Evolutionary conservation across 2,113 vertebrate genomes (phyloP).

Genomic region (Rhabdornis inornatus): DNA sequence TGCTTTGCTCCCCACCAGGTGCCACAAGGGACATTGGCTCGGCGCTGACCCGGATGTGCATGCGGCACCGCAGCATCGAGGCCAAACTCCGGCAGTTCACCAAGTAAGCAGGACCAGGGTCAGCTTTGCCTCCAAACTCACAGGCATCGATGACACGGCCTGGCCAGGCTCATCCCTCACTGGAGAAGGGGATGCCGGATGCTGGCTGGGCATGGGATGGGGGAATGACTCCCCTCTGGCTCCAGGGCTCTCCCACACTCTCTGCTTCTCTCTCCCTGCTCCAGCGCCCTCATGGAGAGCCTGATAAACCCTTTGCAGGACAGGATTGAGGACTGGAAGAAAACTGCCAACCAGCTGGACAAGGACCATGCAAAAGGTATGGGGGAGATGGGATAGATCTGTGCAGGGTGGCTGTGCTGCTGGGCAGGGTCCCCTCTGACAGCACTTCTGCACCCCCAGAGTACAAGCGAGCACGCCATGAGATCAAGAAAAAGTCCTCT

Average conservation of each 20-base stretch:
- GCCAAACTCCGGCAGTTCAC: constrained; percentile 97
- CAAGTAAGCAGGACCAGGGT: constrained; percentile 75
- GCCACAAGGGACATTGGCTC: constrained; percentile 96
- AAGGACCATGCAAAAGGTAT: constrained; percentile 95
- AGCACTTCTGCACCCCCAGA: constrained; percentile 72
- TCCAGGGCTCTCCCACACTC: rapidly evolving
- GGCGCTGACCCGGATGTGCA: constrained; percentile 96
- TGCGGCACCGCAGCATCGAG: constrained; percentile 98
- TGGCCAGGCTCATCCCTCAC: not conserved
- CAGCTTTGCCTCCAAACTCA: not conserved
- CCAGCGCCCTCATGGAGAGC: constrained; percentile 89
- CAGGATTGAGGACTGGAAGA: constrained; percentile 97
- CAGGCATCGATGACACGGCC: rapidly evolving
- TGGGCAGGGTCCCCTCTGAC: not conserved
- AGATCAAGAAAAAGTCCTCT: constrained; percentile 96
- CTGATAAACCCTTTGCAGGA: constrained; percentile 96
- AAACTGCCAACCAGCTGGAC: constrained; percentile 89
- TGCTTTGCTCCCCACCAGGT: constrained; percentile 64
- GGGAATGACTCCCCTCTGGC: rapidly evolving
- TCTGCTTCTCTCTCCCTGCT: not conserved
- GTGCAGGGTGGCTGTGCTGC: rapidly evolving
- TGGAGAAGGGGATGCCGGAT: not conserved
- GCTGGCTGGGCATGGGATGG: rapidly evolving
- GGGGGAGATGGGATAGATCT: rapidly evolving
- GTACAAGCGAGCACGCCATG: constrained; percentile 94